Evolutionary conservation across 2,888 invertebrate species (phyloP).

Genomic region (Aphodius sticticus): DNA sequence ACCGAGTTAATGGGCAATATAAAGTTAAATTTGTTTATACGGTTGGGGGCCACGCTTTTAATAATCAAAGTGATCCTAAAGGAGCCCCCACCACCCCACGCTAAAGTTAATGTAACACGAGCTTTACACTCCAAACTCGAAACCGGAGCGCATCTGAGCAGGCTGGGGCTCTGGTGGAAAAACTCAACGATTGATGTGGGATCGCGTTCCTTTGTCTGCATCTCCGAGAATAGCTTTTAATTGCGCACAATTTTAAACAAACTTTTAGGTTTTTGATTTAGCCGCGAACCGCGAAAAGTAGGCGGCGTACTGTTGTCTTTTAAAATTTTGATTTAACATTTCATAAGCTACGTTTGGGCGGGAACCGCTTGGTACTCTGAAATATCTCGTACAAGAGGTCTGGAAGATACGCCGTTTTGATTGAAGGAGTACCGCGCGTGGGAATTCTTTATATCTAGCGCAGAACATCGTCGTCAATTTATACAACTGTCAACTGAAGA

Average conservation of each 20-base stretch:
- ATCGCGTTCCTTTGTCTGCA: conserved; percentile 13
- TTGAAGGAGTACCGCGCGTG: background rate
- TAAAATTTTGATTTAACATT: background rate
- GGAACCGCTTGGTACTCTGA: background rate
- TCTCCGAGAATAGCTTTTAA: conserved; percentile 18
- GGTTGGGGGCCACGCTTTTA: conserved; percentile 7
- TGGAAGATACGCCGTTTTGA: background rate
- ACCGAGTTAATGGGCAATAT: conserved; percentile 35
- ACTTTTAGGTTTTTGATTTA: background rate
- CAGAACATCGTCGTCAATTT: background rate
- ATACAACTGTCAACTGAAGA: background rate
- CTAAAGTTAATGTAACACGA: conserved; percentile 23
- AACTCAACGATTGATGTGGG: conserved; percentile 16
- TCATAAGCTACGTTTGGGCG: background rate
- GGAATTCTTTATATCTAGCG: background rate
- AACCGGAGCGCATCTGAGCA: background rate
- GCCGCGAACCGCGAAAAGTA: background rate
- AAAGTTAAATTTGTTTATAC: conserved; percentile 43
- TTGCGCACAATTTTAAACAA: background rate
- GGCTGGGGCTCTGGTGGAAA: no score
- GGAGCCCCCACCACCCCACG: conserved; percentile 5
- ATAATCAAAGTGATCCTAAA: background rate
- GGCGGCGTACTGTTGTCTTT: background rate
- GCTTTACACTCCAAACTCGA: background rate
- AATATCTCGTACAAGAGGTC: background rate